These are phyloP conservation scores for Eurytemora carolleeae DNA, from an alignment of 1,140 invertebrate species.

Conservation along the genomic window DNA sequence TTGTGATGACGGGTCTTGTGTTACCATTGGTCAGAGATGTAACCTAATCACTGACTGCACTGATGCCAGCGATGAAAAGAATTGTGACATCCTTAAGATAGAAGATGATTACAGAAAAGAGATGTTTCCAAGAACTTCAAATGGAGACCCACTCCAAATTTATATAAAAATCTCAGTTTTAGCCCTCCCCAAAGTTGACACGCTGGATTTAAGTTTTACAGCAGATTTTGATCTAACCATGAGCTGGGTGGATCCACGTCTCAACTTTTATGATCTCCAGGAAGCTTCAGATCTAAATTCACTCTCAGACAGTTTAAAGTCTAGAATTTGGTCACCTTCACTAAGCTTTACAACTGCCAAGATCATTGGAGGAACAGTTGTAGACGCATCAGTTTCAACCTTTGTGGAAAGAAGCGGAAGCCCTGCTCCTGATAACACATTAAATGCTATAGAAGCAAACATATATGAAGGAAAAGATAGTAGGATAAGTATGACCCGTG, in stretches of 20 bases:
- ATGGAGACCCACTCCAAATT: neutral
- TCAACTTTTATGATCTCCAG: neutral
- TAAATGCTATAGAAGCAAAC: neutral
- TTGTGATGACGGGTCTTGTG: no score
- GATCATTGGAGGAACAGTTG: neutral
- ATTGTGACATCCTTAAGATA: neutral
- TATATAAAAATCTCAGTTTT: conserved; percentile 1
- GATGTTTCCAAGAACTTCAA: neutral
- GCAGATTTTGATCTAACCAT: neutral
- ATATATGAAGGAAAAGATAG: neutral
- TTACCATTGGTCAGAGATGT: neutral
- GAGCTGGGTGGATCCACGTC: neutral
- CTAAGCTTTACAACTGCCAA: conserved; percentile 1
- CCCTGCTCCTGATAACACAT: neutral
- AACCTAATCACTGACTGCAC: neutral
- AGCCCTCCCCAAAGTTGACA: neutral
- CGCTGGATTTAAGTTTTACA: conserved; percentile 1
- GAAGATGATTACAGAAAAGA: neutral
- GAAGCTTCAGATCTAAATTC: neutral
- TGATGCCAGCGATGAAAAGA: neutral
- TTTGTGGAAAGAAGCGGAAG: neutral
- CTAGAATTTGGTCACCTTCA: neutral
- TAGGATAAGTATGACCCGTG: neutral
- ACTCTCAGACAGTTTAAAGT: neutral
- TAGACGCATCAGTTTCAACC: neutral